phyloP scores from a whole-genome alignment of 2,797 vertebrate species.

The Characodon lateralis region DNA sequence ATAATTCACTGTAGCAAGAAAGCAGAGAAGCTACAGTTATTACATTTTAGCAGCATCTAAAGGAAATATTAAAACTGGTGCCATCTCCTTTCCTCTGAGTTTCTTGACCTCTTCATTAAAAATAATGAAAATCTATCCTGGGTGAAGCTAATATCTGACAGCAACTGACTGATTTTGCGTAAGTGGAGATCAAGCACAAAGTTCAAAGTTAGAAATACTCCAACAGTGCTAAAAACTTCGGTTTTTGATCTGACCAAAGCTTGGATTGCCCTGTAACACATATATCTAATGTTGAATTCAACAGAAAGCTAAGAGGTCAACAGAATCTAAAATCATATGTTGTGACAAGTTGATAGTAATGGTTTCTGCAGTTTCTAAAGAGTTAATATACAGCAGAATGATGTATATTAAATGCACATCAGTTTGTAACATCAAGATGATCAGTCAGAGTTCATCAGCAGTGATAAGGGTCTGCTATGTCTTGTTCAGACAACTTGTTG shows the following conservation, averaged over 20 bases:
- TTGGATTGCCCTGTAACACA: not conserved
- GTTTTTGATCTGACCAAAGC: not conserved
- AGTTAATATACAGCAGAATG: not conserved
- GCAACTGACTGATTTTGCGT: not conserved
- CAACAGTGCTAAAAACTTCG: not conserved
- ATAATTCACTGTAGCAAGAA: too few relatives aligned
- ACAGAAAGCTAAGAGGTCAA: not conserved
- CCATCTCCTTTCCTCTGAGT: not conserved
- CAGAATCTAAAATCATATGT: not conserved
- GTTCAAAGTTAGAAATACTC: not conserved
- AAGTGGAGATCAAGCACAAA: not conserved
- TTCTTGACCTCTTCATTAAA: not conserved
- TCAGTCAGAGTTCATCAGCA: slow-evolving; percentile 17
- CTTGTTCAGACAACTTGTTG: slow-evolving; percentile 11
- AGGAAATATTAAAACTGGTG: not conserved
- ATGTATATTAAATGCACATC: slow-evolving; percentile 8
- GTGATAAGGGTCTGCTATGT: slow-evolving; percentile 10
- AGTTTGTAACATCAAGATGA: slow-evolving; percentile 17
- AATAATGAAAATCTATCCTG: not conserved
- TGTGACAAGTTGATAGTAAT: not conserved
- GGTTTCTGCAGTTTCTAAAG: not conserved
- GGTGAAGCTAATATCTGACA: not conserved
- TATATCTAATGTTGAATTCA: not conserved
- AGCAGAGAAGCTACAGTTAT: too few relatives aligned
- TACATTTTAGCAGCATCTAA: too few relatives aligned